Conservation (phyloP, 2,797 vertebrate species). For the Cryptoprocta ferox region DNA sequence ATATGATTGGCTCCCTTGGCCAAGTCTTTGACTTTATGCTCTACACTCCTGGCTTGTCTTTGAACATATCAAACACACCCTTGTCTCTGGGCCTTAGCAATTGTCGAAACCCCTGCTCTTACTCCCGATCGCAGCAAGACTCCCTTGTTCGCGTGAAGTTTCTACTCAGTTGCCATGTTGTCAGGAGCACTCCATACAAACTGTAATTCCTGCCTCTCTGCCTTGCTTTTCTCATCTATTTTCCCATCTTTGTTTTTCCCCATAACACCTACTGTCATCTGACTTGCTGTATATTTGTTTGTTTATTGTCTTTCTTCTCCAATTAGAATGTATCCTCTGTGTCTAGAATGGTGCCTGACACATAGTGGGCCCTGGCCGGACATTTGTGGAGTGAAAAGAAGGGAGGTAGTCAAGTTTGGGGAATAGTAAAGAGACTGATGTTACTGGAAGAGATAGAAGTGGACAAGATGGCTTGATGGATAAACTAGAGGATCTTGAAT, state of each 20-base stretch:
- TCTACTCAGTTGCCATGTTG: background rate
- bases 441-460: background rate
- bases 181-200: background rate
- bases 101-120: background rate
- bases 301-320: background rate
- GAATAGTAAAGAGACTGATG: background rate
- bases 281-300: background rate
- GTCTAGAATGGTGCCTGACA: background rate
- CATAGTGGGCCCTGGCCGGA: background rate
- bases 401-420: background rate
- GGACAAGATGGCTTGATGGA: background rate
- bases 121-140: background rate
- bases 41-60: background rate
- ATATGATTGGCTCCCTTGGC: background rate
- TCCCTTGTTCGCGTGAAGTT: background rate
- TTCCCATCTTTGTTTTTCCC: slow-evolving; percentile 32
- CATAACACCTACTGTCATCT: background rate
- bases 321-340: background rate
- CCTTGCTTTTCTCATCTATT: background rate
- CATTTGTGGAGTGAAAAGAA: background rate
- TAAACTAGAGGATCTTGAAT: background rate
- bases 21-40: background rate
- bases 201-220: background rate
- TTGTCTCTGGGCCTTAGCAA: background rate
- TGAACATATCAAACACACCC: background rate